Conservation (phyloP, 2,797 vertebrate species). For the Spea hammondii region DNA sequence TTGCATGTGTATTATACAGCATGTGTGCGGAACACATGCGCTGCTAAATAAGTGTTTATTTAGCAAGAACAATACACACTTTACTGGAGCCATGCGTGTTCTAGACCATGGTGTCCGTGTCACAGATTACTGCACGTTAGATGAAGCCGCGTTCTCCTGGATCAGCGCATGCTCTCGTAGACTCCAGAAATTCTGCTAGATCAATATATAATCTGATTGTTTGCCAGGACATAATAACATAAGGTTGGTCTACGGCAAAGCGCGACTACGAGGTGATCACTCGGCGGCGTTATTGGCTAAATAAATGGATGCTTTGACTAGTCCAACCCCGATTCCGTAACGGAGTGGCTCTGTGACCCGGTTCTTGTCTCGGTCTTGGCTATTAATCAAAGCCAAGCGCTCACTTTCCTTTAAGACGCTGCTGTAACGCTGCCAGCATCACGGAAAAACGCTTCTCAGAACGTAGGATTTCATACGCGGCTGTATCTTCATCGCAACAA, state of each 20-base stretch:
- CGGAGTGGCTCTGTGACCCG: constrained; percentile 76
- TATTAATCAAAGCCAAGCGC: constrained; percentile 79
- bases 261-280: constrained; percentile 70
- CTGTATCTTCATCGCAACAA: constrained; percentile 65
- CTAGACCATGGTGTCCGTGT: no score
- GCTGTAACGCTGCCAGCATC: constrained; percentile 74
- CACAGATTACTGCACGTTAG: no score
- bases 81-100: no score
- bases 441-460: constrained; percentile 75
- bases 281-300: constrained; percentile 75
- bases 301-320: constrained; percentile 78
- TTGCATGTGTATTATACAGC: no score
- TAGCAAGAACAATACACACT: no score
- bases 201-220: constrained; percentile 49
- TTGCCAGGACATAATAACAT: constrained; percentile 63
- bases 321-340: constrained; percentile 74
- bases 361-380: constrained; percentile 71
- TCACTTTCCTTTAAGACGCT: constrained; percentile 79
- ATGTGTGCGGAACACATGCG: no score
- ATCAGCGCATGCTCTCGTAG: background rate
- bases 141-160: no score
- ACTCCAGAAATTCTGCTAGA: constrained; percentile 1
- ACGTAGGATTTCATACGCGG: constrained; percentile 70
- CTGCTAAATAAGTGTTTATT: no score
- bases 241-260: constrained; percentile 66